Evolutionary conservation across 2,113 vertebrate species (phyloP).

Genomic region (Puma concolor): DNA sequence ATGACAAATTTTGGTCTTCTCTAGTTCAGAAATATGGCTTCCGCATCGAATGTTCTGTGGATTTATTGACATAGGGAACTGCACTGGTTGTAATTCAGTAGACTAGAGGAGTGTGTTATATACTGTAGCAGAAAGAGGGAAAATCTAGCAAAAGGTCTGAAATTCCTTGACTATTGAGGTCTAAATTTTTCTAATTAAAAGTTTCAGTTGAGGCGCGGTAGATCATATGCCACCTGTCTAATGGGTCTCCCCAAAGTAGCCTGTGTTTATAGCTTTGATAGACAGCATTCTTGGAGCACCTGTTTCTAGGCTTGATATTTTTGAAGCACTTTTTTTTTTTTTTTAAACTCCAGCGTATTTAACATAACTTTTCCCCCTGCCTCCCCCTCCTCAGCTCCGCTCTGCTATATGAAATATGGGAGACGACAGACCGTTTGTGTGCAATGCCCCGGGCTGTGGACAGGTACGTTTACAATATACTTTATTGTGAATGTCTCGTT

Average conservation of each 20-base stretch:
- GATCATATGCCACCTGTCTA: constrained; percentile 72
- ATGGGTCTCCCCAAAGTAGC: constrained; percentile 71
- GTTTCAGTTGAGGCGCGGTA: constrained; percentile 57
- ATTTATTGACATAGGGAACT: constrained; percentile 83
- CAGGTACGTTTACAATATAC: constrained; percentile 92
- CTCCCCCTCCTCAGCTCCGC: constrained; percentile 77
- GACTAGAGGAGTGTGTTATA: constrained; percentile 58
- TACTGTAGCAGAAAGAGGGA: constrained; percentile 65
- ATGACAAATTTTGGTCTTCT: constrained; percentile 88
- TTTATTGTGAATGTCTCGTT: constrained; percentile 81
- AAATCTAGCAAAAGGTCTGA: constrained; percentile 70
- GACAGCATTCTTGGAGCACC: constrained; percentile 62
- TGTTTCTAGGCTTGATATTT: constrained; percentile 70
- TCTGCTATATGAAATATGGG: constrained; percentile 90
- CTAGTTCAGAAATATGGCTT: constrained; percentile 86
- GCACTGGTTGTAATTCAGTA: constrained; percentile 75
- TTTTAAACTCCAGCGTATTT: constrained; percentile 72
- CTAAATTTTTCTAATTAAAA: constrained; percentile 77
- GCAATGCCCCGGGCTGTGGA: constrained; percentile 96
- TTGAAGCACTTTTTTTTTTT: constrained; percentile 60
- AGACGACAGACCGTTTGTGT: constrained; percentile 99
- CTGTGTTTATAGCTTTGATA: constrained; percentile 52
- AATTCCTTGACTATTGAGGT: constrained; percentile 70
- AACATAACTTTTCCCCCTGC: constrained; percentile 77
- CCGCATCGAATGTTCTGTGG: constrained; percentile 69